phyloP scores from a whole-genome alignment of 2,113 vertebrate species.

The Excalfactoria chinensis region DNA sequence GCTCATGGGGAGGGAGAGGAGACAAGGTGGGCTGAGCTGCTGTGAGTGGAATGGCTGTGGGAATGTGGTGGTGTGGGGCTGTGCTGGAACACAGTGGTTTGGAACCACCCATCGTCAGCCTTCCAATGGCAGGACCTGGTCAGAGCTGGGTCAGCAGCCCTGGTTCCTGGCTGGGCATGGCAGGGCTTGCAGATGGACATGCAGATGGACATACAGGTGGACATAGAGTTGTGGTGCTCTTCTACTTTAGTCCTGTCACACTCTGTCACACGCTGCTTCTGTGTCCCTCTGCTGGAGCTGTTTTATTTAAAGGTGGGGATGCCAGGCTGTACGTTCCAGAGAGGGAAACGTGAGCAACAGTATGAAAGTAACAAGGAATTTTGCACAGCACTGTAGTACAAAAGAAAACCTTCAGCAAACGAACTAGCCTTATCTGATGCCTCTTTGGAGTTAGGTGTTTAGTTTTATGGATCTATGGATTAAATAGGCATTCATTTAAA shows the following conservation, averaged over 20 bases:
- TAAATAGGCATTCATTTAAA: neutral
- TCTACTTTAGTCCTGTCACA: neutral
- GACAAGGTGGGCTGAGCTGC: too few species aligned
- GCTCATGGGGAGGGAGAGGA: neutral
- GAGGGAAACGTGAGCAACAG: neutral
- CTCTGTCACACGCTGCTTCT: neutral
- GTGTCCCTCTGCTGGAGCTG: accelerated
- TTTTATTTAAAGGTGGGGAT: neutral
- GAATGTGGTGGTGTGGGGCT: too few species aligned
- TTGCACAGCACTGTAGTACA: neutral
- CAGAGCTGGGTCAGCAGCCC: too few species aligned
- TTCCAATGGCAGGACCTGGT: neutral
- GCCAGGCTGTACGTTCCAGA: neutral
- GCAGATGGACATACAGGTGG: too few species aligned
- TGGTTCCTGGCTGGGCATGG: accelerated
- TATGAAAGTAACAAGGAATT: neutral
- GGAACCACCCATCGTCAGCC: neutral
- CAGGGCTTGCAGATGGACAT: too few species aligned
- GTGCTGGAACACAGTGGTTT: too few species aligned
- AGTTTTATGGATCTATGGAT: neutral
- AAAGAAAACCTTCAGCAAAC: neutral
- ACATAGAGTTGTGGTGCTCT: too few species aligned
- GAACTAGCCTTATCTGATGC: neutral
- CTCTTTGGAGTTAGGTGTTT: neutral
- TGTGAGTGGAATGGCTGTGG: too few species aligned